Conservation (phyloP, 2,113 vertebrate genomes). For the Mastomys natalensis region DNA sequence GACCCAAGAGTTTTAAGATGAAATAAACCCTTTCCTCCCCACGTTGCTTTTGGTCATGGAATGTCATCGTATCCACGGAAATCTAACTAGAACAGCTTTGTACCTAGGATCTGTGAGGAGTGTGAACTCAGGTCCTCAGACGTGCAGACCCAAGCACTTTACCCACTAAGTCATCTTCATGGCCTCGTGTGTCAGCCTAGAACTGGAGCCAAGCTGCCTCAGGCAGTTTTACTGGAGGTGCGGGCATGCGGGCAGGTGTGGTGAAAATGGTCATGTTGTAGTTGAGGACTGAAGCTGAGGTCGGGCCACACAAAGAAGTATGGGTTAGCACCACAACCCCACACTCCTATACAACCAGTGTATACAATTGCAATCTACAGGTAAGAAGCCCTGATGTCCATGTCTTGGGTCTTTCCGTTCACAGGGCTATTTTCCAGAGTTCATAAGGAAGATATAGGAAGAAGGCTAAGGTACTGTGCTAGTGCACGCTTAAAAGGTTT, state of each 20-base stretch:
- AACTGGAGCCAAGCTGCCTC: too few species aligned
- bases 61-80: not conserved
- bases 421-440: too few species aligned
- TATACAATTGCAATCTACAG: too few species aligned
- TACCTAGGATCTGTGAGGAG: not conserved
- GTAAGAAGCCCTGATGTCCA: too few species aligned
- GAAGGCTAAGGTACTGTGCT: too few species aligned
- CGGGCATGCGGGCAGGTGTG: not conserved
- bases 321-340: not conserved
- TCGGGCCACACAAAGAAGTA: not conserved
- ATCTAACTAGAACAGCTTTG: not conserved
- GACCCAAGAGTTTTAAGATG: too few species aligned
- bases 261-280: not conserved
- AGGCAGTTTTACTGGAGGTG: too few species aligned
- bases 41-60: not conserved
- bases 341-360: too few species aligned
- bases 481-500: too few species aligned
- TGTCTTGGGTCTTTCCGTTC: too few species aligned
- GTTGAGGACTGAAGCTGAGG: not conserved
- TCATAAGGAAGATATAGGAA: too few species aligned
- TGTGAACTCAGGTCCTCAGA: not conserved
- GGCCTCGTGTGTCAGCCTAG: too few species aligned
- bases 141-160: not conserved
- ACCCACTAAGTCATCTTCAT: not conserved
- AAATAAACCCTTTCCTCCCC: not conserved